Evolutionary conservation across 2,797 vertebrate genomes (phyloP), one percentile per base, ranked within the genome.

Genomic region (Oreortyx pictus): DNA sequence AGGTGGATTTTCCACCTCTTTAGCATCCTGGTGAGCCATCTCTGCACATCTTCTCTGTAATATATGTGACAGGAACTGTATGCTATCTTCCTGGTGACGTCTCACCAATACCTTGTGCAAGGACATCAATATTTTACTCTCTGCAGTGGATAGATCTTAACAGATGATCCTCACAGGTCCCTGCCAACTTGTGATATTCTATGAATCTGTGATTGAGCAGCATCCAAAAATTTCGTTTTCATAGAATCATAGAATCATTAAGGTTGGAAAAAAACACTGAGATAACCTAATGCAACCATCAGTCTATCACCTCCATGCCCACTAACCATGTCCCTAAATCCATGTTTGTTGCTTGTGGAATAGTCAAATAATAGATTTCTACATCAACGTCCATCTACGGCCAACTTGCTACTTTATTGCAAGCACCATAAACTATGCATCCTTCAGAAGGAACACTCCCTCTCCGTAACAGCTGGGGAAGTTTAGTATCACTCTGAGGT

Each of bases 401-500:
- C 77, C 52, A 16, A 57, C 86, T 54, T 71, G 7, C 8, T 31
- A 2, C n/a, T 82, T 60, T 1, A 35, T 22, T 50, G 27, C 46
- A 66, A 81, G n/a, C 47, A 52, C 43, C 16, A 19, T 60, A 89
- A 84, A n/a, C 56, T 73, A 60, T 11, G 17, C 29, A 35, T 70
- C 4, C 17, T 71, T 89, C 66, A 27, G 41, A 81, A 8, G 56
- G 47, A 86, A 39, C 64, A 1, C n/a, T 86, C 41, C 31, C 39
- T 56, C 61, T 49, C 33, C n/a, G 70, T 5, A 86, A 46, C 76
- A 94, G 87, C 85, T 91, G 87, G 50, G 85, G 73, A 49, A 86
- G 52, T 81, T 79, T 85, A 61, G 86, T 44, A 65, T 41, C 77
- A 66, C 64, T 46, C 43, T 0, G 3, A 76, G 80, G 80, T 62